Evolutionary conservation across 2,888 invertebrate genomes (phyloP).

Genomic region (Rhabditoides inermis): DNA sequence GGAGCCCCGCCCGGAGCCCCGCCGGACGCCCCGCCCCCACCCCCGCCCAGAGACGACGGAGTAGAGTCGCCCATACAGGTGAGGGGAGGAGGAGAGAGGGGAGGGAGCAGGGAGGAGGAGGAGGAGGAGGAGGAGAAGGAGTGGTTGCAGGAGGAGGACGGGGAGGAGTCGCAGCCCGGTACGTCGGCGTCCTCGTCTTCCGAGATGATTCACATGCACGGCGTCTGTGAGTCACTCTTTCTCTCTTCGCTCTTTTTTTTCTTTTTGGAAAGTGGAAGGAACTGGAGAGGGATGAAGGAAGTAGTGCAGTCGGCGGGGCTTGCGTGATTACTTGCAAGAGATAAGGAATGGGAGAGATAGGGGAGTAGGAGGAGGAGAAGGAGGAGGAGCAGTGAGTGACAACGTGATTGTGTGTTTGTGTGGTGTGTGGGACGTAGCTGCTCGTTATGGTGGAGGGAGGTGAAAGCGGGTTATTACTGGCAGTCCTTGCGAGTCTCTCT

Average conservation of each 20-base stretch:
- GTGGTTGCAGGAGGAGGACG: background rate
- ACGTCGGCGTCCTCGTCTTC: background rate
- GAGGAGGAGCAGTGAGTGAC: background rate
- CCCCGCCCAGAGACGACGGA: no score
- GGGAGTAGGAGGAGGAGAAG: background rate
- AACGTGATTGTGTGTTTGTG: background rate
- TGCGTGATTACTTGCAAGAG: background rate
- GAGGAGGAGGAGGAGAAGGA: background rate
- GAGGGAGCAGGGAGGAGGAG: background rate
- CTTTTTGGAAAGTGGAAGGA: background rate
- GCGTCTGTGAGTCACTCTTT: no score
- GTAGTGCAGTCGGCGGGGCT: background rate
- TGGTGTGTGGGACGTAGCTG: background rate
- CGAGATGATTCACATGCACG: background rate
- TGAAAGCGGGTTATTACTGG: background rate
- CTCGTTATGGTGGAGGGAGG: background rate
- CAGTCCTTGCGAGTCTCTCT: background rate
- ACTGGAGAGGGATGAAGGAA: background rate
- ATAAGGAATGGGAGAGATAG: background rate
- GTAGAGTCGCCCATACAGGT: no score
- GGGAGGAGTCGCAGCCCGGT: background rate
- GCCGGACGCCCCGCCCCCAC: no score
- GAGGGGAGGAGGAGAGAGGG: background rate
- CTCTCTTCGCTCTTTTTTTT: no score
- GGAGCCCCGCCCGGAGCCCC: no score